Percentiles rank a stretch among this genome's conserved stretches.
phyloP scores from a whole-genome alignment of 1,140 invertebrate species.

The Drosophila navojoa region DNA sequence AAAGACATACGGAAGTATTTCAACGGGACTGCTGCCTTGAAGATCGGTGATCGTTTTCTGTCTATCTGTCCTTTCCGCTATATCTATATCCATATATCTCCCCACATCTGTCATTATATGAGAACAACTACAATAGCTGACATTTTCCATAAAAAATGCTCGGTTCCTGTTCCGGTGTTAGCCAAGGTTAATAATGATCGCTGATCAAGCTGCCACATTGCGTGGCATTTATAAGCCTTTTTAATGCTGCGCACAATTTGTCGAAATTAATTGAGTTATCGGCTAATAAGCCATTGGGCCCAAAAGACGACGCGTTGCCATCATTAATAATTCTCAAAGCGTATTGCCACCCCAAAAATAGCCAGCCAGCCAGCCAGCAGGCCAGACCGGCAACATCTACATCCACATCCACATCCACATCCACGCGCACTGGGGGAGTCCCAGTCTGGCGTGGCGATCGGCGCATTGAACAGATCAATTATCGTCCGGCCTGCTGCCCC shows the following conservation, averaged over 20 bases:
- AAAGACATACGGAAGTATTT: no score
- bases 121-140: neutral
- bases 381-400: neutral
- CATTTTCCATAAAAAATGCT: neutral
- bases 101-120: neutral
- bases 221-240: slow-evolving; percentile 35
- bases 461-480: slow-evolving; percentile 77
- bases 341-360: slow-evolving; percentile 53
- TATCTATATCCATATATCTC: no score
- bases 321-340: slow-evolving; percentile 75
- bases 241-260: slow-evolving; percentile 59
- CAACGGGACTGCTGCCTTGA: no score
- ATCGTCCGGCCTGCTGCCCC: slow-evolving; percentile 50
- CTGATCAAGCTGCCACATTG: slow-evolving; percentile 2
- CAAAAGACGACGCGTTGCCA: slow-evolving; percentile 50
- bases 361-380: slow-evolving; percentile 17
- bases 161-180: slow-evolving; percentile 29
- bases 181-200: slow-evolving; percentile 19
- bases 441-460: slow-evolving; percentile 69
- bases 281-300: slow-evolving; percentile 61
- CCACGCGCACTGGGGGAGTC: slow-evolving; percentile 56
- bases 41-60: no score
- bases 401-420: neutral
- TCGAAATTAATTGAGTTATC: slow-evolving; percentile 77
- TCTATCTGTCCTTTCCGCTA: no score